Evolutionary conservation across 1,140 invertebrate species (phyloP).

Genomic region (Aphaenogaster floridana): DNA sequence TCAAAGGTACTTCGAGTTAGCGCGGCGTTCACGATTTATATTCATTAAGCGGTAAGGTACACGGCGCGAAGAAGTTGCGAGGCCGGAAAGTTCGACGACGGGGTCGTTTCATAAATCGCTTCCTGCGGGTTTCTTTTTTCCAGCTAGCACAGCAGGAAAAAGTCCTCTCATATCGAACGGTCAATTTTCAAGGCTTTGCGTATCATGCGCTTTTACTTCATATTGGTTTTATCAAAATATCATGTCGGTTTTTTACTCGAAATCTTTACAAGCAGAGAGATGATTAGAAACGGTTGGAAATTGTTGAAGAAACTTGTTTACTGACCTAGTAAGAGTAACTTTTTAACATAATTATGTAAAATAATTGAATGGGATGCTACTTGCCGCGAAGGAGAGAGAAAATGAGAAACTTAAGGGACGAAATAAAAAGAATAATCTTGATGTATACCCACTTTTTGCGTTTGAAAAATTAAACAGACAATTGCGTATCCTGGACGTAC

Average conservation of each 20-base stretch:
- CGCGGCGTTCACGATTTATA: constrained; percentile 58
- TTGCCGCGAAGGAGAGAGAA: background rate
- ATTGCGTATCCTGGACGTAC: background rate
- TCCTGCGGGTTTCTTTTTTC: constrained; percentile 27
- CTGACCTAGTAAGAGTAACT: background rate
- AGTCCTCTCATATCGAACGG: too few species aligned
- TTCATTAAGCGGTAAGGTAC: constrained; percentile 65
- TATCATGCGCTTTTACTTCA: background rate
- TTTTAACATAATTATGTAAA: constrained; percentile 42
- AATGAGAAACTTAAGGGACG: constrained; percentile 8
- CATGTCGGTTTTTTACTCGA: background rate
- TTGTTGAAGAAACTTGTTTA: constrained; percentile 8
- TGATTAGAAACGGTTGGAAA: constrained; percentile 11
- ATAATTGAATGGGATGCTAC: background rate
- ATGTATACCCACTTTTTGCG: background rate
- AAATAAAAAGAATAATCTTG: background rate
- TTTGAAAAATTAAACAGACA: background rate
- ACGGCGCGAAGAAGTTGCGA: constrained; percentile 59
- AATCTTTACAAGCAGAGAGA: background rate
- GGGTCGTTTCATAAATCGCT: constrained; percentile 63
- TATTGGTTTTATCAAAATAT: constrained; percentile 14
- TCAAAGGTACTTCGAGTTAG: constrained; percentile 61
- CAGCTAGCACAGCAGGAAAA: background rate
- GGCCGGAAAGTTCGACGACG: constrained; percentile 54
- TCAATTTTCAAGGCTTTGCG: background rate